Percentiles rank a stretch among this genome's conserved stretches.
Conservation (phyloP, 2,888 invertebrate genomes). For the Leptopilina myrica region DNA sequence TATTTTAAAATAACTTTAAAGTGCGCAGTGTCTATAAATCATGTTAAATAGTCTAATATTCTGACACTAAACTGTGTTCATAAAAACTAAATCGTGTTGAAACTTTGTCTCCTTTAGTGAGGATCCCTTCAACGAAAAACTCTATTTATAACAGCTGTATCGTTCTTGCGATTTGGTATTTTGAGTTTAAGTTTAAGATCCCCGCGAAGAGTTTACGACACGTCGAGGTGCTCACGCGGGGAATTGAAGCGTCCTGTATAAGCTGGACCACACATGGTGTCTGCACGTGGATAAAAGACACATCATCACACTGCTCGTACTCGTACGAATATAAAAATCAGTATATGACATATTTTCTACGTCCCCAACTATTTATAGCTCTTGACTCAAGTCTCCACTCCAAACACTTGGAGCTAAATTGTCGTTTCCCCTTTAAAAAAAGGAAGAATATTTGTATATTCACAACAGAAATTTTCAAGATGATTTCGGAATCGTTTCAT, state of each 20-base stretch:
- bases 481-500: neutral
- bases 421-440: slow-evolving; percentile 27
- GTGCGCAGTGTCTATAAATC: neutral
- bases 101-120: slow-evolving; percentile 36
- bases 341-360: slow-evolving; percentile 71
- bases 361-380: slow-evolving; percentile 60
- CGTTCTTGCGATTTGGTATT: slow-evolving; percentile 36
- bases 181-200: slow-evolving; percentile 28
- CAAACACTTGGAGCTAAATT: slow-evolving; percentile 20
- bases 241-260: slow-evolving; percentile 51
- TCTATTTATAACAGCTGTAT: slow-evolving; percentile 34
- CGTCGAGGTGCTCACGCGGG: slow-evolving; percentile 41
- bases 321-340: slow-evolving; percentile 66
- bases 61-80: slow-evolving; percentile 1
- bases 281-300: slow-evolving; percentile 58
- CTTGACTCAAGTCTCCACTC: slow-evolving; percentile 51
- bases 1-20: neutral
- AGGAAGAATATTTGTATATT: neutral
- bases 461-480: neutral
- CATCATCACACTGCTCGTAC: slow-evolving; percentile 57
- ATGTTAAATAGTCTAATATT: slow-evolving; percentile 12
- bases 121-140: slow-evolving; percentile 27
- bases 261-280: slow-evolving; percentile 64
- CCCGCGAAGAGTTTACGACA: slow-evolving; percentile 40
- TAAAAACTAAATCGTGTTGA: slow-evolving; percentile 28